These are phyloP conservation scores for Notodonta ziczac DNA, from an alignment of 2,888 invertebrate genomes.

Conservation along the genomic window DNA sequence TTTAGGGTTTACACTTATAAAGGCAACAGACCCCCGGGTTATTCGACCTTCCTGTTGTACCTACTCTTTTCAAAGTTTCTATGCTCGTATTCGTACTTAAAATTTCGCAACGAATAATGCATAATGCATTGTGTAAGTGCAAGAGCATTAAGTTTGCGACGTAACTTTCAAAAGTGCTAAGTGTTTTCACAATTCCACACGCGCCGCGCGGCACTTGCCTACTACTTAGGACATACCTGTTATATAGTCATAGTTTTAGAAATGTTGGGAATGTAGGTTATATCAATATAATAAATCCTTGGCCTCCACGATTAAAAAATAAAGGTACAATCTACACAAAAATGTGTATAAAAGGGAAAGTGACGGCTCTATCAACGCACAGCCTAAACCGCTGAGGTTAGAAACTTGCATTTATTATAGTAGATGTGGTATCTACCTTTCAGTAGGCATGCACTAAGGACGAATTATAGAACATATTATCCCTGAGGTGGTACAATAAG, in stretches of 20 bases:
- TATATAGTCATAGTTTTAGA: background rate
- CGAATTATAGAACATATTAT: too few relatives aligned
- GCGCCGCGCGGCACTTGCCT: constrained; percentile 5
- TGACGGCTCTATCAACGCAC: too few relatives aligned
- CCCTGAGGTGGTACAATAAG: too few relatives aligned
- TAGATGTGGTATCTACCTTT: too few relatives aligned
- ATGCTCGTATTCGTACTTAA: background rate
- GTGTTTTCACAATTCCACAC: constrained; percentile 26
- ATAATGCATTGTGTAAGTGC: background rate
- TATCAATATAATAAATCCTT: background rate
- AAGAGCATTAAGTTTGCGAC: constrained; percentile 16
- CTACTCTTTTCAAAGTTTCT: too few relatives aligned
- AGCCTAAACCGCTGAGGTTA: too few relatives aligned
- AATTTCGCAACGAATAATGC: background rate
- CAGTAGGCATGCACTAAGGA: too few relatives aligned
- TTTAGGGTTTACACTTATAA: too few relatives aligned
- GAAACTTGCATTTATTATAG: too few relatives aligned
- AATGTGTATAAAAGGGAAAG: too few relatives aligned
- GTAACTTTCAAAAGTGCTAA: constrained; percentile 30
- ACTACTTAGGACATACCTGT: background rate
- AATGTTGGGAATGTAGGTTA: constrained; percentile 2
- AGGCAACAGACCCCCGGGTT: too few relatives aligned
- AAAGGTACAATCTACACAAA: background rate
- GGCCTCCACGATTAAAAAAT: background rate
- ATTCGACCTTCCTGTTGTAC: too few relatives aligned